Conservation (phyloP, 2,888 invertebrate species). For the Oligia strigilis region DNA sequence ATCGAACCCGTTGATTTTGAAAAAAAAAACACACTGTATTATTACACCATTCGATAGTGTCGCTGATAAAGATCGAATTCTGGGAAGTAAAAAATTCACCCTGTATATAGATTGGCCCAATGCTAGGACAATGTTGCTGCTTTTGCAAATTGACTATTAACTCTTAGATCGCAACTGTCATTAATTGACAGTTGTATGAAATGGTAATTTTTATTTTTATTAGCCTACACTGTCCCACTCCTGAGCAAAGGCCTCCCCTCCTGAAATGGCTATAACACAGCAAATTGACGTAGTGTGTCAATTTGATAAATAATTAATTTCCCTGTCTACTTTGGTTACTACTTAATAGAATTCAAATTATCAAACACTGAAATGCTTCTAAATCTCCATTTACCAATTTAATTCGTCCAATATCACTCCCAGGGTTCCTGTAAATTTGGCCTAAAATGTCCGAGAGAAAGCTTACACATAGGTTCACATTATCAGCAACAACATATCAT, state of each 20-base stretch:
- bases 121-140: neutral
- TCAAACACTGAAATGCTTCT: neutral
- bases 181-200: neutral
- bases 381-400: constrained; percentile 28
- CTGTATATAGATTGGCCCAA: too few relatives aligned
- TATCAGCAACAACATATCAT: constrained; percentile 42
- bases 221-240: too few relatives aligned
- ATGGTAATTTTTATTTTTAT: neutral
- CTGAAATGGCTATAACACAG: neutral
- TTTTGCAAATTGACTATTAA: neutral
- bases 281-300: neutral
- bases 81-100: too few relatives aligned
- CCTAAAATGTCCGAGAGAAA: constrained; percentile 10
- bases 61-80: too few relatives aligned
- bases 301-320: neutral
- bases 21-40: too few relatives aligned
- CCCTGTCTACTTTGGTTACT: neutral
- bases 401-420: neutral
- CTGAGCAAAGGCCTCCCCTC: too few relatives aligned
- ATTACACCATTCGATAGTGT: too few relatives aligned
- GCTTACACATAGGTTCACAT: constrained; percentile 33
- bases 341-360: neutral
- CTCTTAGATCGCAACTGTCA: neutral
- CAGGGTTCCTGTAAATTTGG: constrained; percentile 32
- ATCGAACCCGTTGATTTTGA: too few relatives aligned